Evolutionary conservation across 2,113 vertebrate species (phyloP).

Genomic region (Glaucomys volans): DNA sequence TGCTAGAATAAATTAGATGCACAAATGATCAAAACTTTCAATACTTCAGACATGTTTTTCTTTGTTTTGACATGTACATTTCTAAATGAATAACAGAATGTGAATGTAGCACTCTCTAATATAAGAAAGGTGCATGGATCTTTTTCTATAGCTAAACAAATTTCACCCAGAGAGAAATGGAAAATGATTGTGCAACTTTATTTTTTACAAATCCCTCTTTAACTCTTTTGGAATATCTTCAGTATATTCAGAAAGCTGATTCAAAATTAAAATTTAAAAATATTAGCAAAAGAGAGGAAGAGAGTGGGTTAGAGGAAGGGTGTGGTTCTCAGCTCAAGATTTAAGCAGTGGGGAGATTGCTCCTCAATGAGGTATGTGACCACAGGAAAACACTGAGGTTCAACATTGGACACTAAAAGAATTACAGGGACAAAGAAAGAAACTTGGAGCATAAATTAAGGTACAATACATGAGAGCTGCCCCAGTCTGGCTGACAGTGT

Average conservation of each 20-base stretch:
- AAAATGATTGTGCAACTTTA: not conserved
- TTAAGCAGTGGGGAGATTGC: no score
- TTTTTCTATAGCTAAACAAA: not conserved
- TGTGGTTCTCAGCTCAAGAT: no score
- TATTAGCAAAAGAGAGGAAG: not conserved
- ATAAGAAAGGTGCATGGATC: fast-evolving
- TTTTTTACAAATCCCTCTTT: not conserved
- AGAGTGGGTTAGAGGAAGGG: no score
- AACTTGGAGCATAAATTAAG: no score
- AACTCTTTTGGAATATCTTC: not conserved
- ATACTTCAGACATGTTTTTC: not conserved
- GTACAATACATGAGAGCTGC: no score
- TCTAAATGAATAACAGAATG: not conserved
- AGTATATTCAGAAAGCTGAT: not conserved
- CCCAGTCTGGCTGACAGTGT: no score
- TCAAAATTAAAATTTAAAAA: conserved; percentile 35
- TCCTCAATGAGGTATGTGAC: no score
- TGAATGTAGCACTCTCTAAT: not conserved
- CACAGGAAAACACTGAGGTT: no score
- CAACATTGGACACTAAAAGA: no score
- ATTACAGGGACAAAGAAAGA: no score
- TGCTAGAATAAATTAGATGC: not conserved
- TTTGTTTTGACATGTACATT: not conserved
- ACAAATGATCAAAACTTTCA: not conserved
- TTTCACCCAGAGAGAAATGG: not conserved